Evolutionary conservation across 2,113 vertebrate genomes (phyloP).

Genomic region (Cichladusa arquata): DNA sequence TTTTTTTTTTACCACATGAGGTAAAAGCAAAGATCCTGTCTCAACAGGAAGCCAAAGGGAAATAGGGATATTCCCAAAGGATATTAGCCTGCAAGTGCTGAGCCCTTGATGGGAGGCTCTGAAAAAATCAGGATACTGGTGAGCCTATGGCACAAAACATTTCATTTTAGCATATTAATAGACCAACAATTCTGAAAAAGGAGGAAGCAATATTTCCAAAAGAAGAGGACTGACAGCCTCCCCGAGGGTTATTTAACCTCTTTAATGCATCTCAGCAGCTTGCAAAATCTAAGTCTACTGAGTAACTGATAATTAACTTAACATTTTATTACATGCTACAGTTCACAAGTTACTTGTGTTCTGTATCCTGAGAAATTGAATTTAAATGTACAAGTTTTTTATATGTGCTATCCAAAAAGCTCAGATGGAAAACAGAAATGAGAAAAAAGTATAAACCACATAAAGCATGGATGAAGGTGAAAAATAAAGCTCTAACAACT

Average conservation of each 20-base stretch:
- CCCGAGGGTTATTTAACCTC: neutral
- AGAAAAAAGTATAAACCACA: neutral
- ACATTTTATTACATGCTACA: neutral
- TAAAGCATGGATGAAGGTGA: neutral
- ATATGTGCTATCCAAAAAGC: neutral
- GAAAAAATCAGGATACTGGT: neutral
- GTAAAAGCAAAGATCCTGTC: constrained; percentile 20
- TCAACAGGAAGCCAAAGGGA: constrained; percentile 19
- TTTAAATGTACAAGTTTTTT: neutral
- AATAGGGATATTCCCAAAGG: constrained; percentile 5
- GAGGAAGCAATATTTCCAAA: neutral
- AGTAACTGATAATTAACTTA: neutral
- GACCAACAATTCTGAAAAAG: neutral
- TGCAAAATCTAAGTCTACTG: neutral
- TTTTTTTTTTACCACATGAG: neutral
- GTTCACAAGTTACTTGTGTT: neutral
- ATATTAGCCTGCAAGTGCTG: neutral
- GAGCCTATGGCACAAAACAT: neutral
- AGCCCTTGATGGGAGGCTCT: neutral
- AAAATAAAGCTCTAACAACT: neutral
- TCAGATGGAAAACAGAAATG: neutral
- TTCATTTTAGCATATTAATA: constrained; percentile 4
- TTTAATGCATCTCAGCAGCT: neutral
- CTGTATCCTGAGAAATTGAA: neutral
- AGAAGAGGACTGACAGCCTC: neutral